Base-by-base conservation (phyloP, 2,888 invertebrate species). In the Pachydiplax longipennis region DNA sequence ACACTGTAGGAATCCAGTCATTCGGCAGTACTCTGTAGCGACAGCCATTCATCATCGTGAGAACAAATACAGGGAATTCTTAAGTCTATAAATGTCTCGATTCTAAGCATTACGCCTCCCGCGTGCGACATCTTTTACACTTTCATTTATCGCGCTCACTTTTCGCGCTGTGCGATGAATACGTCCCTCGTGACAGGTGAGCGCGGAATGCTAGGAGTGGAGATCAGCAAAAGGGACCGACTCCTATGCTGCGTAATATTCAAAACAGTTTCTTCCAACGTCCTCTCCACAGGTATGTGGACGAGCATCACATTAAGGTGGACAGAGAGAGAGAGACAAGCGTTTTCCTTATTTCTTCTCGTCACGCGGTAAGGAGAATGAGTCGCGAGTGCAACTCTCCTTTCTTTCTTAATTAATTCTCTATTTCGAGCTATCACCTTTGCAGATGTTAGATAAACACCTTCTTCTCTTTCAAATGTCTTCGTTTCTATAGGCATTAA, bases 121-220 rank as follows among this genome's bases (percentile, higher is more conserved):
- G 48, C 48, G 53, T 53, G 18, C 53, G 53, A 53, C 53, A 53
- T 53, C 53, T 53, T 53, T 53, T 53, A 15, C 5, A 15, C 53
- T 53, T 53, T 53, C 53, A 53, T 53, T 53, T 53, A 18, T 53
- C 53, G 15, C 53, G 15, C 53, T 53, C 53, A 1, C 53, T 53
- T 53, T 35, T 15, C 61, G 61, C 87, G 61, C 61, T 37, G 87
- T 61, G 87, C 18, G 61, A 87, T 35, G 87, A 87, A 65, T 87
- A 87, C 61, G 58, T 61, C 25, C 65, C 65, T 65, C 25, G 73
- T 31, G 73, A 31, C 73, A 25, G 73, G 25, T 25, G 31, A 65
- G 25, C 25, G 65, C 65, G 31, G 31, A 31, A 25, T 25, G 31
- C 25, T 10, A 31, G 73, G 73, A 73, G 73, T 73, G 73, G 73